Base-by-base conservation (phyloP, 2,888 invertebrate genomes). In the Chymomyza caudatula region DNA sequence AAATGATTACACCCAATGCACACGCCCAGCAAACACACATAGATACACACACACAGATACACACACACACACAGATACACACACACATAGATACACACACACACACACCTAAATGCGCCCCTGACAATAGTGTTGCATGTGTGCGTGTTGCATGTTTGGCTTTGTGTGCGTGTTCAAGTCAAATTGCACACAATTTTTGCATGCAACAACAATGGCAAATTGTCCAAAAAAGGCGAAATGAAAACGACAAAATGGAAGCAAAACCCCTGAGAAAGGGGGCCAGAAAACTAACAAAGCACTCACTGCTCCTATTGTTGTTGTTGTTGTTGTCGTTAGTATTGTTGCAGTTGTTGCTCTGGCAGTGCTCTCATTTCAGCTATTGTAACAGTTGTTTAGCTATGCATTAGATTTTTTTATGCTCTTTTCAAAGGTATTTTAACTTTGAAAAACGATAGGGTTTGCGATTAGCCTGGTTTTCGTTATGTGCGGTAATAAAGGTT, bases 351-450 rank as follows among this genome's bases (percentile, higher is more conserved):
- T 37, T 11, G 29, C 29, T 37, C 11, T 37, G 29, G 11, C 29
- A 37, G 23, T 66, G 70, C 73, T 73, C 68, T 63, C 70, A 60
- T 71, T 71, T 57, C 57, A 58, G 56, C 17, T 59, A 64, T 53
- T 61, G 65, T 56, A 60, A 51, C 58, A 61, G 56, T 65, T 69
- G 69, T 83, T 83, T 85, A 83, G 80, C 65, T 77, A 85, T 85
- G 84, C 81, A 83, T 80, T 85, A 83, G 75, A 74, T 76, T 78
- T 15, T 42, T n/a, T 1, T 11, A 37, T 37, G 2, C 29, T 37
- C 29, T 37, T 37, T 8, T 2, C 2, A 37, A 37, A 37, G 11
- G 29, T 37, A 37, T 11, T 11, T 37, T 37, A 8, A 37, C 11
- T 37, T 11, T 8, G 11, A 11, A 11, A 11, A 11, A 13, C 11